These are phyloP conservation scores for Latrodectus elegans DNA, from an alignment of 2,888 invertebrate genomes.

Conservation along the genomic window DNA sequence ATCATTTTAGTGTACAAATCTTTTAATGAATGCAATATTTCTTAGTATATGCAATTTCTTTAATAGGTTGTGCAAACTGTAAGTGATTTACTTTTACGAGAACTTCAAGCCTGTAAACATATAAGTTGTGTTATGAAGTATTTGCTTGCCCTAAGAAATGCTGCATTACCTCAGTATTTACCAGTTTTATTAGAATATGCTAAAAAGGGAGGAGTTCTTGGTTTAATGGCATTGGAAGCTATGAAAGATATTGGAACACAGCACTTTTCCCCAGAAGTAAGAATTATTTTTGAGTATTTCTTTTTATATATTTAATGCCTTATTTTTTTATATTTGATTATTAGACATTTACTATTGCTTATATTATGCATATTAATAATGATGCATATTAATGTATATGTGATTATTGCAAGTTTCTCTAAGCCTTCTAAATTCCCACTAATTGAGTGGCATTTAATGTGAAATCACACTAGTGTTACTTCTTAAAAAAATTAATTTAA, in stretches of 20 bases:
- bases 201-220: slow-evolving; percentile 77
- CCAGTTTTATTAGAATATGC: slow-evolving; percentile 79
- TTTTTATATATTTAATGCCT: no score
- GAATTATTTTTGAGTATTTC: not conserved
- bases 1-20: no score
- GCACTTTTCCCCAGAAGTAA: slow-evolving; percentile 51
- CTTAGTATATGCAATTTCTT: not conserved
- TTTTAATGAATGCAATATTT: not conserved
- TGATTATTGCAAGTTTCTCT: no score
- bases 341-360: no score
- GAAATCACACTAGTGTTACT: no score
- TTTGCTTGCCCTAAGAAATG: slow-evolving; percentile 83
- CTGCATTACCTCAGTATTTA: slow-evolving; percentile 80
- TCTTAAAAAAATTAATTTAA: no score
- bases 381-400: not conserved
- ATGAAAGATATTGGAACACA: slow-evolving; percentile 59
- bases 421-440: no score
- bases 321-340: no score
- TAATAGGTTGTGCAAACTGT: slow-evolving; percentile 74
- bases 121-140: slow-evolving; percentile 80
- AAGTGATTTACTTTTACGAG: slow-evolving; percentile 73
- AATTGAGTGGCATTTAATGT: no score
- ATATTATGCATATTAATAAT: not conserved
- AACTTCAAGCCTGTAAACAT: slow-evolving; percentile 78
- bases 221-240: slow-evolving; percentile 82